Conservation (phyloP, 2,113 vertebrate genomes). For the Actinemys pallida region DNA sequence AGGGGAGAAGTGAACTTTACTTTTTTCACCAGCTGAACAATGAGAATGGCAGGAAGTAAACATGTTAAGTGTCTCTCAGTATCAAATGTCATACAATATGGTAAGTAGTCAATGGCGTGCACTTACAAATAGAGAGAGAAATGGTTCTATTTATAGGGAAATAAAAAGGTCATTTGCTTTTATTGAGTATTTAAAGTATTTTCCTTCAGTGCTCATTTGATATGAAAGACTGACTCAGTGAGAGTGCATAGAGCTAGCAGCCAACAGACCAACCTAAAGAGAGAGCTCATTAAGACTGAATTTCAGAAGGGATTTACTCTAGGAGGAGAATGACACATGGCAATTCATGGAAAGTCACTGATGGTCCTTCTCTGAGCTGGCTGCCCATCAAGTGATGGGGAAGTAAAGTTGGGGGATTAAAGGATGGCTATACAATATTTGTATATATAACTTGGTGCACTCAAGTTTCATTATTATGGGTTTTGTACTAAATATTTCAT, state of each 20-base stretch:
- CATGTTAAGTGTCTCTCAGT: not conserved
- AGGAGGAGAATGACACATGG: not conserved
- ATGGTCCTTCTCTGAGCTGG: not conserved
- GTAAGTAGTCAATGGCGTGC: not conserved
- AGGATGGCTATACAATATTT: not conserved
- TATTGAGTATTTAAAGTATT: constrained; percentile 28
- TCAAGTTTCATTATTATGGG: not conserved
- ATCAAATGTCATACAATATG: not conserved
- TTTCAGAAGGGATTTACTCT: not conserved
- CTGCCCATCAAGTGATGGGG: not conserved
- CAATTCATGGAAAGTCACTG: not conserved
- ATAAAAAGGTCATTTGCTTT: constrained; percentile 9
- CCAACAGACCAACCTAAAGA: not conserved
- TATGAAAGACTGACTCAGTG: not conserved
- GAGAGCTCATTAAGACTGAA: constrained; percentile 4
- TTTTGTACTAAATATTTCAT: not conserved
- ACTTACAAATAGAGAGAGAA: not conserved
- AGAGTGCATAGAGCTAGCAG: constrained; percentile 3
- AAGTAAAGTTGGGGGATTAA: not conserved
- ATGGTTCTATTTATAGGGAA: not conserved
- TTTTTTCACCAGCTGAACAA: not conserved
- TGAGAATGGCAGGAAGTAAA: not conserved
- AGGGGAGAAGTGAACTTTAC: not conserved
- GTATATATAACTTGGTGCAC: not conserved
- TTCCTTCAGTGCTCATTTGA: not conserved